These are phyloP conservation scores for Boloria selene DNA, from an alignment of 2,888 invertebrate genomes.

Conservation along the genomic window DNA sequence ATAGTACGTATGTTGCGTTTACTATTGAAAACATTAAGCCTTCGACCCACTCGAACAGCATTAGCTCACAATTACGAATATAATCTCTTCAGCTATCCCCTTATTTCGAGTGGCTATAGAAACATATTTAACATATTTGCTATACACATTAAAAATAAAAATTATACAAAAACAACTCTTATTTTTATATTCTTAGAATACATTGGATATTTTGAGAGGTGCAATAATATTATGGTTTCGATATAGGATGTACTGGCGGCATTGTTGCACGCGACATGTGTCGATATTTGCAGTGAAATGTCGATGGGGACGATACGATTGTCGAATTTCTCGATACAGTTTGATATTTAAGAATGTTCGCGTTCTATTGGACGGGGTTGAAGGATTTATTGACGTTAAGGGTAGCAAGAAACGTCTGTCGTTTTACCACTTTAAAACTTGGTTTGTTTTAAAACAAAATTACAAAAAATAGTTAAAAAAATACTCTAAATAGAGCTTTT, in stretches of 20 bases:
- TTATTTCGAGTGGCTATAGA: conserved; percentile 69
- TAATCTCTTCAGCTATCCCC: conserved; percentile 70
- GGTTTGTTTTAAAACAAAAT: no score
- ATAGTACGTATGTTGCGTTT: conserved; percentile 39
- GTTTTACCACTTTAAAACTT: no score
- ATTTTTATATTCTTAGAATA: conserved; percentile 37
- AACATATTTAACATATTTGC: conserved; percentile 46
- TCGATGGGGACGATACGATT: conserved; percentile 47
- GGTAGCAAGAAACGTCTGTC: not conserved
- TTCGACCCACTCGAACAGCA: conserved; percentile 60
- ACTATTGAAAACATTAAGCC: conserved; percentile 42
- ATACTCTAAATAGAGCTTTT: no score
- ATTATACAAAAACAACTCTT: conserved; percentile 41
- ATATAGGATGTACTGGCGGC: conserved; percentile 63
- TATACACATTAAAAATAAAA: conserved; percentile 29
- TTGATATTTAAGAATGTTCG: conserved; percentile 34
- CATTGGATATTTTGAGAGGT: conserved; percentile 2
- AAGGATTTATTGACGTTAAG: conserved; percentile 32
- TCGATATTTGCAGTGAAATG: conserved; percentile 48
- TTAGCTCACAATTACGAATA: conserved; percentile 73
- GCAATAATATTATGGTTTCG: conserved; percentile 44
- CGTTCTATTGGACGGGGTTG: conserved; percentile 30
- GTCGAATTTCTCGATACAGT: conserved; percentile 39
- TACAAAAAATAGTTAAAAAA: no score
- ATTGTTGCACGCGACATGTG: conserved; percentile 74